Base-by-base conservation (phyloP, 2,113 vertebrate genomes). In the Pelvicachromis taeniatus region DNA sequence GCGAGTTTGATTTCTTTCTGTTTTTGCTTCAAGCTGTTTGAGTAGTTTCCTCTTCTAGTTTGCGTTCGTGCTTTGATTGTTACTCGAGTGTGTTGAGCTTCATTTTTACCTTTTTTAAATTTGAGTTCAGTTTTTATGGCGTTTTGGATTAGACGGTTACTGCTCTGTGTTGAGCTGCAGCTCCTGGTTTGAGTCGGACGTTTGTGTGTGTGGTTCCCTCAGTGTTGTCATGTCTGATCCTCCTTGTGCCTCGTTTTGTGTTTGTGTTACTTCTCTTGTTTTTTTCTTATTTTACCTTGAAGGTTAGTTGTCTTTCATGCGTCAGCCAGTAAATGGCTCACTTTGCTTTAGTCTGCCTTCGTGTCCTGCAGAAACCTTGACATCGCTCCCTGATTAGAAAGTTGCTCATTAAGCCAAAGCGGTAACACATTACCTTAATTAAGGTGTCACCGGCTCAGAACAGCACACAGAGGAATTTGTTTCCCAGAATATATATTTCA, bases 401-500 rank as follows among this genome's bases (percentile, higher is more conserved):
- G 26, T 12, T 50, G 16, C 68, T 50, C 6, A 19, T 75, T 75
- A 50, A 75, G 45, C 23, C 45, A 19, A 75, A 50, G 23, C 8
- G 26, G 42, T 50, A 75, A 50, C 42, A 50, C 16, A 0, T 54
- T 17, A 45, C 50, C 16, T 61, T 52, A 63, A 31, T 63, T 38
- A 80, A 40, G 2, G 35, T 45, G 33, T 75, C 70, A 52, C 42
- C 4, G 48, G 2, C 81, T 91, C 38, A 89, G n/a, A 93, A 82
- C 77, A 87, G 55, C 84, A 88, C 81, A 9, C 77, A 83, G 82
- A 84, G 80, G 77, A 85, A 65, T 90, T 48, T 65, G 84, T 92
- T 92, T 94, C 89, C 79, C 90, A 93, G 91, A 93, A 93, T 94
- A 94, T 93, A 79, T 95, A 90, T 93, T 93, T 93, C 84, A 92